phyloP scores from a whole-genome alignment of 2,797 vertebrate species.

The Pipistrellus pygmaeus region DNA sequence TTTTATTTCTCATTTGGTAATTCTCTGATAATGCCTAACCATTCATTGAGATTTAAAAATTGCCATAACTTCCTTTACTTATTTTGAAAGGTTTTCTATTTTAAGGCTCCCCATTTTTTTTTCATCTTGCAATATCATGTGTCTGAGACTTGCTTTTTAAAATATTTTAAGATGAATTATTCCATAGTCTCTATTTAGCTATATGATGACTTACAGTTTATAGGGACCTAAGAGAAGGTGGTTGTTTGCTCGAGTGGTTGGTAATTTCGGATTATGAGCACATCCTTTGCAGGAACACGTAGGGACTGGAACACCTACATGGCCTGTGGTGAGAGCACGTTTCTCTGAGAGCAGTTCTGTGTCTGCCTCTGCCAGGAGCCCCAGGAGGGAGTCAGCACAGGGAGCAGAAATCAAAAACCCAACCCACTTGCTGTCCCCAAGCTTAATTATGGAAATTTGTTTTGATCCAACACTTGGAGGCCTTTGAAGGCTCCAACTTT shows the following conservation, averaged over 20 bases:
- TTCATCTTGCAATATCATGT: neutral
- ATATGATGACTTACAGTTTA: neutral
- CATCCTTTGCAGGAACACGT: neutral
- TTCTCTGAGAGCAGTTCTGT: neutral
- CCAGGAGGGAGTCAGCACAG: fast-evolving
- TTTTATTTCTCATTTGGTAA: constrained; percentile 25
- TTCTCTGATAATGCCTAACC: neutral
- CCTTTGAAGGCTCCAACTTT: neutral
- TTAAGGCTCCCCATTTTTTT: neutral
- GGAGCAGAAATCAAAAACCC: neutral
- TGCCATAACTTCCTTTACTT: neutral
- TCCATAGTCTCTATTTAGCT: neutral
- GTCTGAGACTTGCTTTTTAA: constrained; percentile 30
- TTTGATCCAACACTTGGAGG: neutral
- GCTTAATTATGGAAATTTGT: neutral
- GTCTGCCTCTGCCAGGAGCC: neutral
- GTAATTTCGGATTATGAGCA: neutral
- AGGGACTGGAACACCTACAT: too few species aligned
- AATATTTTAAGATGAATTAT: neutral
- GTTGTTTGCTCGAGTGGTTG: fast-evolving
- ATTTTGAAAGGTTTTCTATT: constrained; percentile 34
- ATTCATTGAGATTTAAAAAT: neutral
- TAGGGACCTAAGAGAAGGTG: neutral
- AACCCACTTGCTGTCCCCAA: neutral
- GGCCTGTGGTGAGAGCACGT: neutral